These are phyloP conservation scores for Hofmannophila pseudospretella DNA, from an alignment of 2,888 invertebrate genomes.

Conservation along the genomic window DNA sequence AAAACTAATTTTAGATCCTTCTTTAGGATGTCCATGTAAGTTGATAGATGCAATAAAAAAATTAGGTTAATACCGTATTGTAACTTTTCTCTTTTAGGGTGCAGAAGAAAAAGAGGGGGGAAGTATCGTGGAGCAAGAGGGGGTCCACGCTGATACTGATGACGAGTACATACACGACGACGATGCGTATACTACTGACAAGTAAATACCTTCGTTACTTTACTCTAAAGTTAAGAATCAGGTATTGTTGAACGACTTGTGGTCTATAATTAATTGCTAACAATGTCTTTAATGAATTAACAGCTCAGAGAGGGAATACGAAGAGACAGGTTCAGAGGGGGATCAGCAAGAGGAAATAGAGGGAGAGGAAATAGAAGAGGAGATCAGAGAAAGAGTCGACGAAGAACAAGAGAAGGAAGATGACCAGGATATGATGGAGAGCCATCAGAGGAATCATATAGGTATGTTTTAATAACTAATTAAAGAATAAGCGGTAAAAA, in stretches of 20 bases:
- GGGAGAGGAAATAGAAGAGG: constrained; percentile 45
- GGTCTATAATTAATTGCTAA: too few relatives aligned
- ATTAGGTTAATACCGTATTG: too few relatives aligned
- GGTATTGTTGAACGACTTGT: too few relatives aligned
- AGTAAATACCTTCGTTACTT: too few relatives aligned
- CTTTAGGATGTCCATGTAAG: too few relatives aligned
- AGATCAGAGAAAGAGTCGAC: constrained; percentile 44
- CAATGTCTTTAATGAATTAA: too few relatives aligned
- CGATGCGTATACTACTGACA: constrained; percentile 81
- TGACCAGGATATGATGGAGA: constrained; percentile 54
- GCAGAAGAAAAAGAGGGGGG: constrained; percentile 60
- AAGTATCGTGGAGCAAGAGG: constrained; percentile 57
- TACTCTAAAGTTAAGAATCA: too few relatives aligned
- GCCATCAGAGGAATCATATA: constrained; percentile 65
- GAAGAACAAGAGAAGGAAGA: constrained; percentile 61
- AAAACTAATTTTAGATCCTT: too few relatives aligned
- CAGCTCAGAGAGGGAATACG: constrained; percentile 82
- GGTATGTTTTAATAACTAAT: constrained; percentile 43
- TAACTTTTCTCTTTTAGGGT: too few relatives aligned
- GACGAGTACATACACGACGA: constrained; percentile 83
- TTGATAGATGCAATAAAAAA: too few relatives aligned
- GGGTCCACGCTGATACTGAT: constrained; percentile 80
- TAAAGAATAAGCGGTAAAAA: too few relatives aligned
- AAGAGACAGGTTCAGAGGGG: constrained; percentile 84
- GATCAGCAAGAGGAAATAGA: constrained; percentile 82